Evolutionary conservation across 2,113 vertebrate genomes (phyloP).

Genomic region (Lonchura striata): DNA sequence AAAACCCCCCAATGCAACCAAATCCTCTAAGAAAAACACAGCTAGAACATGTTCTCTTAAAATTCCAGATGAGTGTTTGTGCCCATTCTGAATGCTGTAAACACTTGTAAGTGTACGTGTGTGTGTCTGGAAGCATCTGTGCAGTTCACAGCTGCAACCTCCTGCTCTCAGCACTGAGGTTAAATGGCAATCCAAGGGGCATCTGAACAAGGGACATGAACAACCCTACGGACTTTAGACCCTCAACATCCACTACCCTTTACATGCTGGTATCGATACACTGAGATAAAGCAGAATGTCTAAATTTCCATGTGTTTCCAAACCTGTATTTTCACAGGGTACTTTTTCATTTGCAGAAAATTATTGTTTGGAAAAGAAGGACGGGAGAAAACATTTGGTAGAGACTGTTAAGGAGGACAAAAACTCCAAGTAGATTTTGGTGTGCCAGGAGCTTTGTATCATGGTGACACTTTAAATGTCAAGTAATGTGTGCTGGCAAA

Average conservation of each 20-base stretch:
- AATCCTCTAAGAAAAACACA: not conserved
- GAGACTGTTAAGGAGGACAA: not conserved
- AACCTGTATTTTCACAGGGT: not conserved
- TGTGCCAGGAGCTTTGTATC: not conserved
- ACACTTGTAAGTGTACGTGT: accelerated
- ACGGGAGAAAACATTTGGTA: not conserved
- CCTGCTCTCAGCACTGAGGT: not conserved
- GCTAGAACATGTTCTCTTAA: not conserved
- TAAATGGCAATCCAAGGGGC: too few species aligned
- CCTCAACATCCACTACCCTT: not conserved
- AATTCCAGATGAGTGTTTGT: not conserved
- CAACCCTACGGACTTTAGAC: not conserved
- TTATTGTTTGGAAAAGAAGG: not conserved
- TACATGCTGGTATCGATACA: accelerated
- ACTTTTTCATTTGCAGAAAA: not conserved
- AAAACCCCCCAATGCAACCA: not conserved
- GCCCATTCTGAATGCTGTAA: not conserved
- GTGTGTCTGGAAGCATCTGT: not conserved
- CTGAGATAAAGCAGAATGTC: not conserved
- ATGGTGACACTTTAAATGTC: not conserved
- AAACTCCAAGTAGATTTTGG: not conserved
- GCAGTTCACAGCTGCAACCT: not conserved
- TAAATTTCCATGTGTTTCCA: not conserved
- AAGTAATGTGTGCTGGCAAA: not conserved
- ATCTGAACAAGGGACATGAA: not conserved